phyloP scores from a whole-genome alignment of 2,888 invertebrate genomes.

The Phytoseiulus persimilis region DNA sequence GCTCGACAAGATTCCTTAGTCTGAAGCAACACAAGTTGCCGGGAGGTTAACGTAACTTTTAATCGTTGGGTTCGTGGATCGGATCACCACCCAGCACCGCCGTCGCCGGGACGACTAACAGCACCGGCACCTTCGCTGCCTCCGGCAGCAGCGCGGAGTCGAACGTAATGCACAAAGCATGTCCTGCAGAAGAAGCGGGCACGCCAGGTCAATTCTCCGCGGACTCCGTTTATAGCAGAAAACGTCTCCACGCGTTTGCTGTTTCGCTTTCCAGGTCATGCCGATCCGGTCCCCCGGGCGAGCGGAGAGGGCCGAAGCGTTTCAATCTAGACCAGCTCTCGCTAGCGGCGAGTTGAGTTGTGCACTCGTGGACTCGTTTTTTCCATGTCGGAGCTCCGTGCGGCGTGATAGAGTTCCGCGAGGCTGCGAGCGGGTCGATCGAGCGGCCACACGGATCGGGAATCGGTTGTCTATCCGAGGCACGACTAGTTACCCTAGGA shows the following conservation, averaged over 20 bases:
- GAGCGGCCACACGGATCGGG: too few species aligned
- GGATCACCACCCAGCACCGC: neutral
- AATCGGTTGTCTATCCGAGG: too few species aligned
- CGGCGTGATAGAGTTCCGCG: too few species aligned
- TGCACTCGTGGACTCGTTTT: too few species aligned
- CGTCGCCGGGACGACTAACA: neutral
- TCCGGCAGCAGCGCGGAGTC: neutral
- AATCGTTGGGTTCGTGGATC: neutral
- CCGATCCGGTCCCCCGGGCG: neutral
- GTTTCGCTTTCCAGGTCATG: neutral
- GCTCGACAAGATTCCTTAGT: neutral
- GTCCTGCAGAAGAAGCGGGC: neutral
- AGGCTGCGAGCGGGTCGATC: too few species aligned
- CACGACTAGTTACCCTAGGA: too few species aligned
- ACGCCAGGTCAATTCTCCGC: neutral
- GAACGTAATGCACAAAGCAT: neutral
- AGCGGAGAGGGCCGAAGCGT: neutral
- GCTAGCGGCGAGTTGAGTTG: too few species aligned
- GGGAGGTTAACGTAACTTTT: neutral
- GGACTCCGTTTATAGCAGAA: neutral
- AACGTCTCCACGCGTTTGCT: neutral
- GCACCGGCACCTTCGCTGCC: neutral
- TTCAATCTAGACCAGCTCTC: neutral
- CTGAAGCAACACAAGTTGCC: neutral
- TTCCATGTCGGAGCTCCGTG: too few species aligned